These are phyloP conservation scores for Sturnira hondurensis DNA, from an alignment of 2,113 vertebrate genomes.

Conservation along the genomic window DNA sequence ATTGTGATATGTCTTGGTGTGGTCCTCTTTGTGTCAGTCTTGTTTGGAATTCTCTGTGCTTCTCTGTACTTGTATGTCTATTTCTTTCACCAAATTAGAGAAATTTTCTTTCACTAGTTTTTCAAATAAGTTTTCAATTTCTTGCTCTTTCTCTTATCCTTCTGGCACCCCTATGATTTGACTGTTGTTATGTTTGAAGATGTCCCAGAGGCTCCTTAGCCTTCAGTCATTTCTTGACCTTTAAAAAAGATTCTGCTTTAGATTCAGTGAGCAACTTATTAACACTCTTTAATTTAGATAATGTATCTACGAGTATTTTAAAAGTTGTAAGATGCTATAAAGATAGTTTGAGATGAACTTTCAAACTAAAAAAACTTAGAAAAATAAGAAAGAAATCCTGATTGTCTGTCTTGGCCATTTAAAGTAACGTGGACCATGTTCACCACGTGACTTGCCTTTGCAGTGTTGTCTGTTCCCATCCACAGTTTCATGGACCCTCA, in stretches of 20 bases:
- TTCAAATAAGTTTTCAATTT: too few relatives aligned
- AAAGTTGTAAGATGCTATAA: not conserved
- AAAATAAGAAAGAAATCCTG: not conserved
- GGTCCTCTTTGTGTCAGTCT: too few relatives aligned
- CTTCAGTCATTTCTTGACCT: not conserved
- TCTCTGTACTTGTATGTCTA: too few relatives aligned
- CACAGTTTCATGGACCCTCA: not conserved
- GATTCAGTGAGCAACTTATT: not conserved
- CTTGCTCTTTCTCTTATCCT: too few relatives aligned
- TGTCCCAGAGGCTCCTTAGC: too few relatives aligned
- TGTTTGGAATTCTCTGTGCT: too few relatives aligned
- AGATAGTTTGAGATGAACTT: not conserved
- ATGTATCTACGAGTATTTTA: not conserved
- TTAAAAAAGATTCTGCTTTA: not conserved
- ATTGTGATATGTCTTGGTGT: too few relatives aligned
- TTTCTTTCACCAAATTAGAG: too few relatives aligned
- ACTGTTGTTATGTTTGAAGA: too few relatives aligned
- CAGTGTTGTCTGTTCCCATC: not conserved
- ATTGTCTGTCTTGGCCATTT: not conserved
- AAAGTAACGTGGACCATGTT: accelerated
- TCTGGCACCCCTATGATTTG: too few relatives aligned
- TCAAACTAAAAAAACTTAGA: not conserved
- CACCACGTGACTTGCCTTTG: not conserved
- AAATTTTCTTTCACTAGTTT: too few relatives aligned
- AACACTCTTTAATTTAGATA: not conserved